Percentiles rank a stretch among this genome's conserved stretches.
phyloP scores from a whole-genome alignment of 2,113 vertebrate species.

The Dolichallabes microphthalmus region DNA sequence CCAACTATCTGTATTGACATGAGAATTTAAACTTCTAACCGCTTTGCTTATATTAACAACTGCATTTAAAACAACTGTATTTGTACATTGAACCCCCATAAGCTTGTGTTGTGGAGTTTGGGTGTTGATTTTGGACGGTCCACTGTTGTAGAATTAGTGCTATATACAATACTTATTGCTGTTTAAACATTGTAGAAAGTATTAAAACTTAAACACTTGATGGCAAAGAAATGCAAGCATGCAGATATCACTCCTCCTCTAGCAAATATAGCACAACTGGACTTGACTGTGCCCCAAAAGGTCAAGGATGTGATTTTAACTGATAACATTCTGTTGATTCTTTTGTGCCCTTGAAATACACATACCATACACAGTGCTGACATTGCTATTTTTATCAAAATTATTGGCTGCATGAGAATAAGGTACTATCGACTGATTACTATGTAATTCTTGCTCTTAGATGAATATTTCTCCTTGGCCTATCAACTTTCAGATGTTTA shows the following conservation, averaged over 20 bases:
- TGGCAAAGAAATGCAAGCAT: background rate
- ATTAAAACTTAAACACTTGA: background rate
- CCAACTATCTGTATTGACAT: background rate
- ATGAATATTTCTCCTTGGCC: background rate
- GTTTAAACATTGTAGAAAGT: background rate
- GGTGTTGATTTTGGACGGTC: background rate
- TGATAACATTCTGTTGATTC: conserved; percentile 18
- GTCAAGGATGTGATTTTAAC: conserved; percentile 11
- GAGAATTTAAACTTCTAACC: background rate
- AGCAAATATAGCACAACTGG: background rate
- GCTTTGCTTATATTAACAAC: background rate
- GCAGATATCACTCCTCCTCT: background rate
- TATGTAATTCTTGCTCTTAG: background rate
- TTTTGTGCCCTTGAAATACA: background rate
- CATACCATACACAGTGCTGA: background rate
- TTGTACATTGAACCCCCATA: too few relatives aligned
- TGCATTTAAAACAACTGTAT: background rate
- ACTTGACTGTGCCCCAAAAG: background rate
- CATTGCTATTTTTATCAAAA: background rate
- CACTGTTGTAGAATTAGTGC: background rate
- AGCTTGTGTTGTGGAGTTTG: background rate
- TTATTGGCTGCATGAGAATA: background rate
- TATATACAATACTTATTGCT: background rate
- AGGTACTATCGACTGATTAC: background rate
- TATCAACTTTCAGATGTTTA: conserved; percentile 1